These are phyloP conservation scores for Pseudorhiza aurosa DNA, from an alignment of 30 jellyfish, hydroid and myxozoan species.

Conservation along the genomic window DNA sequence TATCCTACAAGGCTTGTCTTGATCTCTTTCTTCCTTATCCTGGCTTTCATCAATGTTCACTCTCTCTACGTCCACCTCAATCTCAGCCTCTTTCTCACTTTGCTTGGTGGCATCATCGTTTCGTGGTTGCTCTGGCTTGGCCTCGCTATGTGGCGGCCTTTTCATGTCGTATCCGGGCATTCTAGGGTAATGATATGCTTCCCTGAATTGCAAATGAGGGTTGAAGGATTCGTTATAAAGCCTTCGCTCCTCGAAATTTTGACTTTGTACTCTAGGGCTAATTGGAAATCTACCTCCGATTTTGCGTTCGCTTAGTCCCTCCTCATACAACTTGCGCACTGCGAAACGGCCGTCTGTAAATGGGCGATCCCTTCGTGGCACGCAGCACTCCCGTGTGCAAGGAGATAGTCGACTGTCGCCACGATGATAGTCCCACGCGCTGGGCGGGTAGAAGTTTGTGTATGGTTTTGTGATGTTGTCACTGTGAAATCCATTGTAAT, in stretches of 20 bases:
- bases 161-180: background rate
- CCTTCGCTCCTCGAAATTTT: background rate
- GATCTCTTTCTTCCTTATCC: background rate
- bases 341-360: constrained; percentile 3
- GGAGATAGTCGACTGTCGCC: constrained; percentile 22
- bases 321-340: background rate
- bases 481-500: constrained; percentile 6
- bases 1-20: background rate
- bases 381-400: constrained; percentile 54
- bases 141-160: background rate
- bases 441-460: constrained; percentile 11
- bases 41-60: background rate
- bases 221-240: background rate
- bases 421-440: constrained; percentile 24
- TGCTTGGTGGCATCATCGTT: background rate
- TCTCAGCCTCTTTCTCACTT: constrained; percentile 10
- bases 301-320: background rate
- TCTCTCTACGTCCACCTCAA: constrained; percentile 29
- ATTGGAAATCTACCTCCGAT: background rate
- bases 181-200: background rate
- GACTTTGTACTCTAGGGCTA: background rate
- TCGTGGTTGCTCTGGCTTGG: background rate
- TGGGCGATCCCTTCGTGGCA: constrained; percentile 38
- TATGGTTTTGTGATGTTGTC: background rate
- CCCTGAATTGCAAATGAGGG: background rate